Base-by-base conservation (phyloP, 53 echinoderm and acorn worm species). In the Antedon mediterranea region DNA sequence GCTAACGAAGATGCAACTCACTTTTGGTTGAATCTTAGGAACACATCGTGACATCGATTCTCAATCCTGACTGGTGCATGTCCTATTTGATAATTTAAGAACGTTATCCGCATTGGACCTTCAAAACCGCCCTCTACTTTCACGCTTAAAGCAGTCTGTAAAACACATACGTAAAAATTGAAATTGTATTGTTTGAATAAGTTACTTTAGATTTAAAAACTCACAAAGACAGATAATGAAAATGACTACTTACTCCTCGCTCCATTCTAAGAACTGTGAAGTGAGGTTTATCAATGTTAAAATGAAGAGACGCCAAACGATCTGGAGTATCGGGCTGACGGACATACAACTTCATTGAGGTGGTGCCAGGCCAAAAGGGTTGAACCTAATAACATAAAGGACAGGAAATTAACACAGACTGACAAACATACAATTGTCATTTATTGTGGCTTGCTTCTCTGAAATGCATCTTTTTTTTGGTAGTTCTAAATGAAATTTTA, bases 351-450 rank as follows among this genome's bases (percentile, higher is more conserved):
- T 83, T 87, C 97, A 97, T 97, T 78, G 97, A 89, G 32, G 86
- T 81, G 30, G 86, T 88, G 32, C 97, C 97, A 28, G 97, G 97
- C 97, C 97, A 97, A 77, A 97, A 97, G 43, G 97, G 92, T 43
- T 92, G 79, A 73, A 91, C 91, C 97, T 97, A 73, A 29, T 32
- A 6, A 4, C 27, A 71, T 18, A 74, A 15, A 37, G 11, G 4
- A 37, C 37, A 37, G 11, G 11, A 37, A 37, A 11, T 37, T 37
- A 37, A 37, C 4, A 37, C 4, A 6, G 37, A 11, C 37, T 13
- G 13, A 41, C 13, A 75, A 43, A 75, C 3, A 79, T n/a, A n/a
- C n/a, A n/a, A n/a, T n/a, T n/a, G n/a, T n/a, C n/a, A n/a, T n/a
- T n/a, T n/a, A n/a, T n/a, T n/a, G n/a, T n/a, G n/a, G n/a, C n/a